A percentile compares a stretch with the other conserved stretches of the same genome.
Evolutionary conservation across 2,888 invertebrate species (phyloP).

Genomic region (Encarsia formosa): DNA sequence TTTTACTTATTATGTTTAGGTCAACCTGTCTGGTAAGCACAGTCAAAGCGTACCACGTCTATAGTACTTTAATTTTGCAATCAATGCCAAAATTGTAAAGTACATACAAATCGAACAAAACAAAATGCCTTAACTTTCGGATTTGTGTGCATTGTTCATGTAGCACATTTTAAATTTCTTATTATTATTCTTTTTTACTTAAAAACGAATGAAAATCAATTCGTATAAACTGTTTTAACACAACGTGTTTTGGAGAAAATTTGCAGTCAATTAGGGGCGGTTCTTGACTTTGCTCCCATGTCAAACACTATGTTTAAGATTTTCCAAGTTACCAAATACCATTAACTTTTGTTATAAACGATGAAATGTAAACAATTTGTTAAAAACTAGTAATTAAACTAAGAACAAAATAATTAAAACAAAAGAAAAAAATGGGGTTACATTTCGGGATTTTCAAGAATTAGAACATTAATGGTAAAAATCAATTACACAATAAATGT

Average conservation of each 20-base stretch:
- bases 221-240: conserved; percentile 21
- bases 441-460: conserved; percentile 8
- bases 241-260: conserved; percentile 22
- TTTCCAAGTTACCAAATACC: conserved; percentile 25
- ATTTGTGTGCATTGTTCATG: conserved; percentile 19
- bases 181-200: conserved; percentile 4
- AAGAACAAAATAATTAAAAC: conserved; percentile 17
- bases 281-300: conserved; percentile 35
- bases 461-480: conserved; percentile 19
- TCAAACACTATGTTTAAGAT: conserved; percentile 29
- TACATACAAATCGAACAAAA: conserved; percentile 22
- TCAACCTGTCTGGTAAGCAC: conserved; percentile 25
- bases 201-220: conserved; percentile 23
- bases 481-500: conserved; percentile 15
- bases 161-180: conserved; percentile 1
- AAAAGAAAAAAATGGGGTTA: conserved; percentile 4
- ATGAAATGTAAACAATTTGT: conserved; percentile 11
- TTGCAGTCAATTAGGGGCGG: conserved; percentile 29
- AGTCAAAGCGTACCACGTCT: conserved; percentile 26
- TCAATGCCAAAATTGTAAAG: conserved; percentile 15
- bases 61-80: conserved; percentile 18
- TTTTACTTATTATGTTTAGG: conserved; percentile 14
- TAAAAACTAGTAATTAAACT: conserved; percentile 9
- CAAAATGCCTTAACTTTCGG: conserved; percentile 23
- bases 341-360: conserved; percentile 19